phyloP scores from a whole-genome alignment of 2,888 invertebrate genomes.

The Cistogaster globosa region DNA sequence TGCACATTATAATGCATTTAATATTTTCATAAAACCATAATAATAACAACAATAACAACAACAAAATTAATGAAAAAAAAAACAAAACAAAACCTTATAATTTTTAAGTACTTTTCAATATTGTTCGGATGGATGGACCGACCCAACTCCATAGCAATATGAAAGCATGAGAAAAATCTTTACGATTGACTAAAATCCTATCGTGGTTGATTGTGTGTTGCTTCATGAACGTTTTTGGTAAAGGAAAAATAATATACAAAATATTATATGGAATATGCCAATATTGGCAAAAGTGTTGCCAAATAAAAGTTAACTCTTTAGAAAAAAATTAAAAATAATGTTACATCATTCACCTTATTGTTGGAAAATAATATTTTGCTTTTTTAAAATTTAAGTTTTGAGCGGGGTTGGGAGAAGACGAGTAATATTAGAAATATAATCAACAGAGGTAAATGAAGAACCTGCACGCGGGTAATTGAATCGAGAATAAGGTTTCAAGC shows the following conservation, averaged over 20 bases:
- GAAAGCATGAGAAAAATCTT: background rate
- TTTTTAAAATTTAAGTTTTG: no score
- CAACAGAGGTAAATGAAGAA: no score
- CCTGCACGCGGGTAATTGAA: no score
- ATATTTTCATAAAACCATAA: constrained; percentile 68
- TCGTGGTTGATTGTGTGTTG: constrained; percentile 39
- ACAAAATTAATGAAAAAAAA: constrained; percentile 15
- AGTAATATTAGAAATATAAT: no score
- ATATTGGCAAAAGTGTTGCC: constrained; percentile 13
- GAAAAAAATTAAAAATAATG: background rate
- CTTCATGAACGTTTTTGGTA: constrained; percentile 40
- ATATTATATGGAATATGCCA: constrained; percentile 3
- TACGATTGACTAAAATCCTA: constrained; percentile 37
- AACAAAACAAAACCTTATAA: constrained; percentile 63
- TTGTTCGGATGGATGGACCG: constrained; percentile 57
- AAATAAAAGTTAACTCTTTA: background rate
- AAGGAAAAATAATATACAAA: constrained; percentile 48
- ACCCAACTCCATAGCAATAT: no score
- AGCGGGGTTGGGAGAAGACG: no score
- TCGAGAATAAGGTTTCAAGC: no score
- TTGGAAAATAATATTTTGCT: no score
- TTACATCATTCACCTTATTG: no score
- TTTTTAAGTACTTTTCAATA: constrained; percentile 71
- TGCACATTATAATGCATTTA: constrained; percentile 71
- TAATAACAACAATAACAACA: constrained; percentile 21